These are phyloP conservation scores for Phacellophora camtschatica DNA, from an alignment of 30 jellyfish, hydroid and myxozoan species.

Conservation along the genomic window DNA sequence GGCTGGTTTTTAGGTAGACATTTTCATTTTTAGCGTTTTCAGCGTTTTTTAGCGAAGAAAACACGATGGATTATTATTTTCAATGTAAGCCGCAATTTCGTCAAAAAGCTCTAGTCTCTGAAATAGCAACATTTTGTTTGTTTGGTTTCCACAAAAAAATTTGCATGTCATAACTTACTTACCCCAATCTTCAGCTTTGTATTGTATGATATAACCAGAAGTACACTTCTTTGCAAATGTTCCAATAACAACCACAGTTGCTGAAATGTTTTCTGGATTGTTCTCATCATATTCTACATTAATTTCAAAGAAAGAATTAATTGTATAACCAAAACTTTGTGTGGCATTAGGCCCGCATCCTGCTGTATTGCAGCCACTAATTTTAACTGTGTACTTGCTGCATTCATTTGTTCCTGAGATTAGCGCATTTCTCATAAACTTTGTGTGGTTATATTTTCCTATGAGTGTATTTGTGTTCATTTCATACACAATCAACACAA, in stretches of 20 bases:
- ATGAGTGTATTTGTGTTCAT: neutral
- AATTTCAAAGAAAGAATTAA: neutral
- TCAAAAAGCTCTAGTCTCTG: no score
- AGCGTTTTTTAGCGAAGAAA: no score
- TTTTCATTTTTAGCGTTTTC: no score
- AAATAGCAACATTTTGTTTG: no score
- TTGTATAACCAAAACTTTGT: neutral
- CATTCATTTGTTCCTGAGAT: conserved; percentile 18
- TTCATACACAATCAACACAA: neutral
- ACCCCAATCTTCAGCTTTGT: conserved; percentile 18
- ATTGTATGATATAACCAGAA: conserved; percentile 8
- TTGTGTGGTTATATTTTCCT: neutral
- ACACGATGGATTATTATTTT: no score
- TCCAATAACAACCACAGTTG: neutral
- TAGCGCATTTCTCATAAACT: neutral
- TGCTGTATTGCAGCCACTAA: conserved; percentile 38
- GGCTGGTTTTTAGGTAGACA: no score
- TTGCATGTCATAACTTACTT: no score
- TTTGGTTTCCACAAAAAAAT: no score
- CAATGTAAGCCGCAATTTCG: no score
- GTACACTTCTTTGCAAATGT: neutral
- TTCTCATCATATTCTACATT: neutral
- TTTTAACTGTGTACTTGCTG: neutral
- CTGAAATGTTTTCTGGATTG: conserved; percentile 6
- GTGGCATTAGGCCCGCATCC: conserved; percentile 57